Conservation (phyloP, 2,888 invertebrate species). For the Troides helena region DNA sequence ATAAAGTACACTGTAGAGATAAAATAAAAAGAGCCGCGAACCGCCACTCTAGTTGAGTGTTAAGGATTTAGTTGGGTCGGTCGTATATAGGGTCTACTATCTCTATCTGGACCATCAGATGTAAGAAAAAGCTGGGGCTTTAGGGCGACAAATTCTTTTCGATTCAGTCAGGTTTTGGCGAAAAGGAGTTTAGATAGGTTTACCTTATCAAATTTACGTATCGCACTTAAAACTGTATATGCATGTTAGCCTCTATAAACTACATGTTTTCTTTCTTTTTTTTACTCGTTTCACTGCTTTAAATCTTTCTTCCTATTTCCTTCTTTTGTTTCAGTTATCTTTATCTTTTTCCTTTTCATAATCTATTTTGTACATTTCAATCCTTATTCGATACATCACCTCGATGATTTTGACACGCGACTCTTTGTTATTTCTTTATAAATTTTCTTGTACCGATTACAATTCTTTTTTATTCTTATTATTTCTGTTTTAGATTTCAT, state of each 20-base stretch:
- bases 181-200: constrained; percentile 74
- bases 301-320: background rate
- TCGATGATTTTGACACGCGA: no score
- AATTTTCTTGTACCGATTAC: no score
- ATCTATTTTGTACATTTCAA: no score
- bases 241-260: no score
- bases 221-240: constrained; percentile 42
- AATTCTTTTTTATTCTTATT: no score
- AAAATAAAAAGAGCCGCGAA: constrained; percentile 51
- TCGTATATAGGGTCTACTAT: constrained; percentile 69
- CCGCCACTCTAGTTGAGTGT: constrained; percentile 64
- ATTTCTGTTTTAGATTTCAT: no score
- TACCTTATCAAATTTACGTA: constrained; percentile 43
- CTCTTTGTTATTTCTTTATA: no score
- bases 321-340: background rate
- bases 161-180: constrained; percentile 72
- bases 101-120: constrained; percentile 72
- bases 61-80: constrained; percentile 69
- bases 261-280: no score
- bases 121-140: constrained; percentile 72
- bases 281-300: no score
- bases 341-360: no score
- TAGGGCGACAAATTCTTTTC: constrained; percentile 74
- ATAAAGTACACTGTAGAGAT: constrained; percentile 27
- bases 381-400: no score